Evolutionary conservation across 2,888 invertebrate species (phyloP), one percentile per base, ranked within the genome.

Genomic region (Parascotia fuliginaria): DNA sequence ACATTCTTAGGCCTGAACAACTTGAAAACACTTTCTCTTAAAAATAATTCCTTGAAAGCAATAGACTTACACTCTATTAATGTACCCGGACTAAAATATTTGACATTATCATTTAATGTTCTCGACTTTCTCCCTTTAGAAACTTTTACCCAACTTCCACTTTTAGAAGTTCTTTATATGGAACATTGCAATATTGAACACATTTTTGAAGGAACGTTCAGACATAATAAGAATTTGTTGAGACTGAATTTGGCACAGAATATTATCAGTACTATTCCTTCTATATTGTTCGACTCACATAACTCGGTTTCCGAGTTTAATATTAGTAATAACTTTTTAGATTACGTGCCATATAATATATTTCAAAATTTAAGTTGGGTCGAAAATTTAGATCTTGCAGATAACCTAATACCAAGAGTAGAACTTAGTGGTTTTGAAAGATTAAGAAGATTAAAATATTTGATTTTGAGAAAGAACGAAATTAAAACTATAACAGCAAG

Each of bases 31-130:
- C 90, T 97, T 12, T 96, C 96, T 72, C 86, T 97, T 39, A 96
- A 95, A 72, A 91, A 94, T 55, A 97, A 97, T 81, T 93, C 93
- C 29, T 85, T 97, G 34, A 95, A 94, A 67, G 93, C 95, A 9
- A 92, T 89, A 41, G 95, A 96, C 60, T 89, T 97, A 42, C 92
- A 94, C 47, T 94, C 95, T 54, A 89, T 97, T 38, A 95, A 96
- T 74, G 94, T 97, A 58, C 95, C 96, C 2, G 96, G 96, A 12
- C 83, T 97, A 62, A 93, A 96, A 61, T 94, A 94, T 19, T 89
- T 97, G 46, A 94, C 94, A 65, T 86, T 96, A 34, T 96, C 96
- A 2, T 93, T 94, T 65, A 98, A 97, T 81, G 96, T 97, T 78
- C 95, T 97, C 56, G 95, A 95, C 64, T 94, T 94, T 72, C 93